Conservation (phyloP, 2,797 vertebrate genomes). For the Sebastes elongatus region DNA sequence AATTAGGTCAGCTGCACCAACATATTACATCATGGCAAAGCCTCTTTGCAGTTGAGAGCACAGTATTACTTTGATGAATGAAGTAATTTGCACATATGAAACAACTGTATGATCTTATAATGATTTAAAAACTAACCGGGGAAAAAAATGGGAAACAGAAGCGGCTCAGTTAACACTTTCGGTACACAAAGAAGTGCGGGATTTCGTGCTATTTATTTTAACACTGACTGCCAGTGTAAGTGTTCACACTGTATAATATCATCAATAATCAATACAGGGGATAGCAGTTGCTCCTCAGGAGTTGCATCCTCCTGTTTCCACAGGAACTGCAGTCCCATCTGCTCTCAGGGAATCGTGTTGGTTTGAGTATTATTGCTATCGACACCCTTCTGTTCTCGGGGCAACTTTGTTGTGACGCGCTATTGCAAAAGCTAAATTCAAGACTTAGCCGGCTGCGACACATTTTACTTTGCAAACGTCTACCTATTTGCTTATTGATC, state of each 20-base stretch:
- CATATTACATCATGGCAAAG: slow-evolving; percentile 61
- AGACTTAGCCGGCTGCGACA: slow-evolving; percentile 9
- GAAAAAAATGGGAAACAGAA: slow-evolving; percentile 2
- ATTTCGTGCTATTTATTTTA: slow-evolving; percentile 23
- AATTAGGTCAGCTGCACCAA: slow-evolving; percentile 71
- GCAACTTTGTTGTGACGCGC: slow-evolving; percentile 28
- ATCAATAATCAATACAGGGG: slow-evolving; percentile 46
- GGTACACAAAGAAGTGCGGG: not conserved
- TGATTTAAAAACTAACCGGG: slow-evolving; percentile 16
- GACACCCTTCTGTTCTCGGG: slow-evolving; percentile 22
- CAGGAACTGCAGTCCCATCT: slow-evolving; percentile 39
- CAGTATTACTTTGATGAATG: slow-evolving; percentile 66
- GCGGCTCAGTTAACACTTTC: not conserved
- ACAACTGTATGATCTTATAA: slow-evolving; percentile 36
- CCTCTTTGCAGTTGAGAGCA: slow-evolving; percentile 29
- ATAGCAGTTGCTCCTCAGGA: slow-evolving; percentile 7
- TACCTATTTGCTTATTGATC: slow-evolving; percentile 48
- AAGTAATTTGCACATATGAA: slow-evolving; percentile 60
- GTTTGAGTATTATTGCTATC: slow-evolving; percentile 23
- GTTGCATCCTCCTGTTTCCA: slow-evolving; percentile 33
- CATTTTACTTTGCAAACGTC: slow-evolving; percentile 42
- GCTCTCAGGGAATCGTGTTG: slow-evolving; percentile 34
- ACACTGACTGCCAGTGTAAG: slow-evolving; percentile 5
- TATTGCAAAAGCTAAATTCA: slow-evolving; percentile 30
- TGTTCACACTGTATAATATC: slow-evolving; percentile 24